Conservation (phyloP, 2,797 vertebrate genomes). For the Danio kyathit region DNA sequence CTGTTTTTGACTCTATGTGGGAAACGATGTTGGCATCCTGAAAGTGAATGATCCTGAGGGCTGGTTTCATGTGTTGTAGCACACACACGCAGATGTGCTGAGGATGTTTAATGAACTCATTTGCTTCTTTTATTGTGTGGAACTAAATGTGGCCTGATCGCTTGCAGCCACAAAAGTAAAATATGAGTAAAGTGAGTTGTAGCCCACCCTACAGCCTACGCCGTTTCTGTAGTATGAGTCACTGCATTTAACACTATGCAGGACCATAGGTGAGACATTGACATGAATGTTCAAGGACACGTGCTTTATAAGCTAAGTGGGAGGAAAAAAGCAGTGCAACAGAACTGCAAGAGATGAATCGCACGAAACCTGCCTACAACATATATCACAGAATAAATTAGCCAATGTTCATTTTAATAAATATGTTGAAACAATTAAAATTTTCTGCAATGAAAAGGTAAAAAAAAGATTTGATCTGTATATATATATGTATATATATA, state of each 20-base stretch:
- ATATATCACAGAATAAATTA: neutral
- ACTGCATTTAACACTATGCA: neutral
- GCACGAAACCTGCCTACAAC: neutral
- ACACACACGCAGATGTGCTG: neutral
- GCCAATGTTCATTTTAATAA: neutral
- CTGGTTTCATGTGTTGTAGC: conserved; percentile 8
- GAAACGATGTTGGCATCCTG: neutral
- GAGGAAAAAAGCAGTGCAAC: neutral
- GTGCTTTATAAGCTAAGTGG: neutral
- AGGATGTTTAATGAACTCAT: conserved; percentile 17
- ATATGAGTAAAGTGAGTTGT: neutral
- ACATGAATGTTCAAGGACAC: neutral
- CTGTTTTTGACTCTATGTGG: neutral
- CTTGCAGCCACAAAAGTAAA: conserved; percentile 28
- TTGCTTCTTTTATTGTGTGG: conserved; percentile 14
- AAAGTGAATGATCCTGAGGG: conserved; percentile 6
- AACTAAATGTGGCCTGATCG: conserved; percentile 9
- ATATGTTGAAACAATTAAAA: neutral
- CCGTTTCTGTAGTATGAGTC: conserved; percentile 19
- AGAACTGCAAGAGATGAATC: neutral
- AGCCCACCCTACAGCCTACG: neutral
- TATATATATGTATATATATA: no score
- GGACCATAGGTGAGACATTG: conserved; percentile 4
- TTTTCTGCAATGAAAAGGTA: no score
- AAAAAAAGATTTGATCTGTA: no score